Evolutionary conservation across 2,888 invertebrate species (phyloP), one percentile per base, ranked within the genome.

Genomic region (Aphodius sticticus): DNA sequence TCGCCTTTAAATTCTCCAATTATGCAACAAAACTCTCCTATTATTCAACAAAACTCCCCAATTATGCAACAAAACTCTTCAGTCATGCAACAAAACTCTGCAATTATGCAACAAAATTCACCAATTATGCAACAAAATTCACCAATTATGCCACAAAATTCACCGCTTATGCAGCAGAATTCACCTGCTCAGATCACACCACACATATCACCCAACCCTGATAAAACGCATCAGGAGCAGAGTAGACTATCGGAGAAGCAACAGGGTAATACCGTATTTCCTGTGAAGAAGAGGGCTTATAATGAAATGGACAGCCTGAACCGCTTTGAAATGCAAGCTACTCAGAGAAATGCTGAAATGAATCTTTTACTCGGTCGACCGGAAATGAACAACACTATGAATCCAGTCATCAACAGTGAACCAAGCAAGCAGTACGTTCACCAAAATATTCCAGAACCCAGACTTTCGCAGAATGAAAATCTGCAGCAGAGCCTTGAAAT

Each of bases 221-320:
- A 78, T 35, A 53, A 70, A 72, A 80, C 69, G n/a, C 70, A 69
- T n/a, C 87, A 35, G 89, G 82, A 83, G 69, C 81, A 83, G 71
- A 53, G 7, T 53, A 53, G 12, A 26, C 26, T 26, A 26, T 26
- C 26, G 26, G 26, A 26, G 26, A 26, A 26, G 12, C 83, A 81
- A 38, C 81, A 90, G 86, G 84, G n/a, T 6, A 70, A 89, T 71
- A 85, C 91, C 16, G 87, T 91, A 36, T 93, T 92, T 85, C 93
- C 93, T 9, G 93, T 93, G 69, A 93, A 93, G 85, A 93, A 93
- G 86, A 89, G 93, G 70, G 91, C 90, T 69, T 93, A 93, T 83
- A 92, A 90, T 85, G 93, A 93, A 84, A 85, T 83, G 26, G 88
- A 89, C 26, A 35, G 38, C 6, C 70, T 72, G 2, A 79, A 79